Conservation (phyloP, 2,888 invertebrate species). For the Strigamia maritima region DNA sequence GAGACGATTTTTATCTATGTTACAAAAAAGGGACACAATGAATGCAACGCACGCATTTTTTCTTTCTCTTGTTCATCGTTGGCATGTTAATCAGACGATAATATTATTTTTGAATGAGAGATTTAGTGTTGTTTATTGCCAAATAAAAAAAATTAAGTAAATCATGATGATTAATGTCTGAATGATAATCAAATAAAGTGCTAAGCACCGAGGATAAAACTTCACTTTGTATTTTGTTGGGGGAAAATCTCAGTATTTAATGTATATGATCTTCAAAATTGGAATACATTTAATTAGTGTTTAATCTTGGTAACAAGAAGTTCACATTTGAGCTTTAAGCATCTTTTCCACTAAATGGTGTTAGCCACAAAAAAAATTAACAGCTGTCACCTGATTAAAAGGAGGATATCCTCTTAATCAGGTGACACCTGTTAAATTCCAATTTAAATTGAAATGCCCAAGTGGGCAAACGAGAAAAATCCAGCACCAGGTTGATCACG, state of each 20-base stretch:
- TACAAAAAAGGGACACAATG: neutral
- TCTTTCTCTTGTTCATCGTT: conserved; percentile 32
- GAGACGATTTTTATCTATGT: neutral
- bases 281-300: no score
- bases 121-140: neutral
- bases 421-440: no score
- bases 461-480: no score
- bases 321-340: neutral
- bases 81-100: conserved; percentile 15
- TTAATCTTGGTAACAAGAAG: no score
- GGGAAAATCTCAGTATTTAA: no score
- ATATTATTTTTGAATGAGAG: neutral
- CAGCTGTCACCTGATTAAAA: no score
- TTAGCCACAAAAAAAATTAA: no score
- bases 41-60: conserved; percentile 30
- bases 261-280: no score
- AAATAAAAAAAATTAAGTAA: neutral
- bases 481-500: no score
- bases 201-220: neutral
- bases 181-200: neutral
- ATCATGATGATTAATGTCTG: neutral
- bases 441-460: no score
- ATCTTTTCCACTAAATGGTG: no score
- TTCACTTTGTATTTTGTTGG: neutral
- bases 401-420: no score